These are phyloP conservation scores for Paraescarpia echinospica DNA, from an alignment of 1,140 invertebrate species.

Conservation along the genomic window DNA sequence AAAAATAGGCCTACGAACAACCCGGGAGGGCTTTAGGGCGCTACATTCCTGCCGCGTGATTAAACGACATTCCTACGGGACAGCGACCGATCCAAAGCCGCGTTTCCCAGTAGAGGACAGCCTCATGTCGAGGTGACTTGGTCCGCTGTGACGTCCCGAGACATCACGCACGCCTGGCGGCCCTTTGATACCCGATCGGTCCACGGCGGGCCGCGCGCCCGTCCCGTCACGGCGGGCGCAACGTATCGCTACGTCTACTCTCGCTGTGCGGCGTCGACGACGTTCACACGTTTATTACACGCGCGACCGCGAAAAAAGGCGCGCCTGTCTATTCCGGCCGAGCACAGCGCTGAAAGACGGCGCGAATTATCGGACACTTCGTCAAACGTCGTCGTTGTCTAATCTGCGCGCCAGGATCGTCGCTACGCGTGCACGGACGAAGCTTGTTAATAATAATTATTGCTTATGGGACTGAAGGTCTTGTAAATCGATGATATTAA, in stretches of 20 bases:
- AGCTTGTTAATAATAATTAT: no score
- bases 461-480: no score
- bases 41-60: background rate
- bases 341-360: no score
- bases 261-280: background rate
- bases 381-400: no score
- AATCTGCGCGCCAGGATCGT: no score
- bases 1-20: background rate
- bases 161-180: background rate
- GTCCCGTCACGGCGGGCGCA: background rate
- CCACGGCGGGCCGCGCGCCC: no score
- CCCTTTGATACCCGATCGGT: background rate
- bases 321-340: background rate
- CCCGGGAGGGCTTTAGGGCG: background rate
- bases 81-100: background rate
- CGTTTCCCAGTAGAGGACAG: background rate
- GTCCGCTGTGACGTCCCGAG: background rate
- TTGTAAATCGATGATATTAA: no score
- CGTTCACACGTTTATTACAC: background rate
- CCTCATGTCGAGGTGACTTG: no score
- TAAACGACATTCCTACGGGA: background rate
- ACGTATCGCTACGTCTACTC: background rate
- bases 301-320: background rate
- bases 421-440: no score
- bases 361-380: no score